Percentiles rank a stretch among this genome's conserved stretches.
Evolutionary conservation across 1,140 invertebrate genomes (phyloP).

Genomic region (Lepidostoma basale): DNA sequence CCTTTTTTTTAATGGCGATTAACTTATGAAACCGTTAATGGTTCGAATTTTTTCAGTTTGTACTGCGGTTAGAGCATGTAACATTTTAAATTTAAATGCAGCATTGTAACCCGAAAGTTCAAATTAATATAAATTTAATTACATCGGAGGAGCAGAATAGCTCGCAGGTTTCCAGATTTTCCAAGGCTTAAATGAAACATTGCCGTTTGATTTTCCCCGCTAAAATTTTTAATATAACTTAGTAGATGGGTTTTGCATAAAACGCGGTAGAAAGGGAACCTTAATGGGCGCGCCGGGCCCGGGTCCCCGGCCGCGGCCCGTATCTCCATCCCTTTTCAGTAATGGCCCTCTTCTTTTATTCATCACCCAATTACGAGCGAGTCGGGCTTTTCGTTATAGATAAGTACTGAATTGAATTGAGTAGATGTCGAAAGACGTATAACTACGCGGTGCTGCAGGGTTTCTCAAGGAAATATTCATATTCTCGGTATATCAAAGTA

Average conservation of each 20-base stretch:
- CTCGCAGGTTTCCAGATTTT: neutral
- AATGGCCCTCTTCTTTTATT: slow-evolving; percentile 47
- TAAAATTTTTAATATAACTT: slow-evolving; percentile 19
- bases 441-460: slow-evolving; percentile 9
- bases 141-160: too few species aligned
- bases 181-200: slow-evolving; percentile 7
- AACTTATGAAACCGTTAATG: too few species aligned
- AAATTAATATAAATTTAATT: too few species aligned
- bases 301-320: slow-evolving; percentile 30
- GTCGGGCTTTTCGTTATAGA: slow-evolving; percentile 46
- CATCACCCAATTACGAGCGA: slow-evolving; percentile 47
- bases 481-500: slow-evolving; percentile 1
- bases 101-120: too few species aligned
- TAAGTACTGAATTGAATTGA: slow-evolving; percentile 48
- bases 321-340: slow-evolving; percentile 35
- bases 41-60: too few species aligned
- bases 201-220: slow-evolving; percentile 2
- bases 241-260: slow-evolving; percentile 21
- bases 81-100: too few species aligned
- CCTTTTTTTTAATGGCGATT: too few species aligned
- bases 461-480: slow-evolving; percentile 4
- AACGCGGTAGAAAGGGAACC: slow-evolving; percentile 3
- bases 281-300: slow-evolving; percentile 18
- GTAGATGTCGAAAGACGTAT: slow-evolving; percentile 40
- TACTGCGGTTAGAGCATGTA: too few species aligned